A percentile compares a stretch with the other conserved stretches of the same genome.
Conservation (phyloP, 2,797 vertebrate species). For the Pteropus rufus region DNA sequence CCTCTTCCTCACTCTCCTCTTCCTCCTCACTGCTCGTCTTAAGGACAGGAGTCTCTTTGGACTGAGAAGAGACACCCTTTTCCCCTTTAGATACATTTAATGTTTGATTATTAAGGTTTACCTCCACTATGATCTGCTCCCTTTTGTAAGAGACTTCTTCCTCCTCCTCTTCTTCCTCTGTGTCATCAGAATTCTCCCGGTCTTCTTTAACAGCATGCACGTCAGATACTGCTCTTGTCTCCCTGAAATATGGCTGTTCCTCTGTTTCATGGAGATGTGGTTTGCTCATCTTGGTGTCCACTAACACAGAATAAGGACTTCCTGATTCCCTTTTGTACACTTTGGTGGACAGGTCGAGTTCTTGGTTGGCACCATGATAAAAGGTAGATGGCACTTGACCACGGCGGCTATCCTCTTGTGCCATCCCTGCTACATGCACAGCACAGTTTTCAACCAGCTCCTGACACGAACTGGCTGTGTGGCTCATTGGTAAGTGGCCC, state of each 20-base stretch:
- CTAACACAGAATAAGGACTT: constrained; percentile 92
- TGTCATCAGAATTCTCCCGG: constrained; percentile 87
- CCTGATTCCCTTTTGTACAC: constrained; percentile 93
- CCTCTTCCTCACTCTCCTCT: constrained; percentile 90
- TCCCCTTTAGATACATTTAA: constrained; percentile 98
- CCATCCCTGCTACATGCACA: constrained; percentile 89
- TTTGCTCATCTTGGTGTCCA: constrained; percentile 92
- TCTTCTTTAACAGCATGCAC: constrained; percentile 87
- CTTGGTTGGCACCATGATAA: constrained; percentile 89
- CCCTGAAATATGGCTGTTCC: constrained; percentile 85
- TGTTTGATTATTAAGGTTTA: constrained; percentile 99
- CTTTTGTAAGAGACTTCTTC: constrained; percentile 93
- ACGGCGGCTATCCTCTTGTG: constrained; percentile 91
- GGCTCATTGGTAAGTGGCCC: constrained; percentile 82
- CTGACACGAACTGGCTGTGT: constrained; percentile 87
- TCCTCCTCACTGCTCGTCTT: constrained; percentile 94
- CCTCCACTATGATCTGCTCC: constrained; percentile 99
- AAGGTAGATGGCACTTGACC: constrained; percentile 87
- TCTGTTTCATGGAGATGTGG: constrained; percentile 85
- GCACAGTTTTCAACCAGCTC: constrained; percentile 90
- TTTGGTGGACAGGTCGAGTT: constrained; percentile 93
- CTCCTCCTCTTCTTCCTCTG: constrained; percentile 88
- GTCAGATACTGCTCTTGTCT: constrained; percentile 82
- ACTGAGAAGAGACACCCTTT: constrained; percentile 88
- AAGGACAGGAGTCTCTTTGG: constrained; percentile 88